Evolutionary conservation across 2,888 invertebrate species (phyloP), one percentile per base, ranked within the genome.

Genomic region (Lacanobia oleracea): DNA sequence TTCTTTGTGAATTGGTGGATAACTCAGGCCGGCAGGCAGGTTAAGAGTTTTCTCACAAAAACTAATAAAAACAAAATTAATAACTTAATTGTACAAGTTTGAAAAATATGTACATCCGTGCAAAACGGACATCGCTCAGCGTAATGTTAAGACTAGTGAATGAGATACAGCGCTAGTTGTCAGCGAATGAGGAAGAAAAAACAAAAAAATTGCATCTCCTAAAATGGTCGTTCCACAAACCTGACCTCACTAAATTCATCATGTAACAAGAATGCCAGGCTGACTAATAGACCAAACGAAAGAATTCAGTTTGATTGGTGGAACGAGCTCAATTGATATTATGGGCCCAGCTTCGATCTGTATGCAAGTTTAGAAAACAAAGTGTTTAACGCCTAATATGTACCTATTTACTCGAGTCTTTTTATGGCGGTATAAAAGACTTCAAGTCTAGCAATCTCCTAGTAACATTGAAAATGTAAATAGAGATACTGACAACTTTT

Each of bases 251-350:
- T 54, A 68, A 88, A 89, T 89, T 88, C 87, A 88, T 90, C 89
- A 89, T 88, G 87, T 87, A 91, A 90, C 90, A 88, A 88, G 88
- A 89, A 89, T 83, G 91, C 81, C 85, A 86, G 83, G 82, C 87
- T 91, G 90, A 91, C 88, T 91, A 92, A 92, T 88, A 87, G 86
- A 79, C 85, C 87, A 87, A 88, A 88, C 86, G 87, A 84, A 90
- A 88, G 91, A 91, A 92, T 92, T 91, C 84, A 74, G 86, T 88
- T 88, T 93, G 91, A 94, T 93, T 94, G 91, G 90, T 87, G 78
- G 85, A 93, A 93, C 88, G 82, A 91, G 91, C 92, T 92, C 90
- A 94, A 94, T 93, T 94, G 90, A 81, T 88, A 82, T 87, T 91
- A 89, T 84, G 85, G 84, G 79, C 85, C 84, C 85, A 77, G 82